Base-by-base conservation (phyloP, 2,888 invertebrate genomes). In the Holacanthella duospinosa region DNA sequence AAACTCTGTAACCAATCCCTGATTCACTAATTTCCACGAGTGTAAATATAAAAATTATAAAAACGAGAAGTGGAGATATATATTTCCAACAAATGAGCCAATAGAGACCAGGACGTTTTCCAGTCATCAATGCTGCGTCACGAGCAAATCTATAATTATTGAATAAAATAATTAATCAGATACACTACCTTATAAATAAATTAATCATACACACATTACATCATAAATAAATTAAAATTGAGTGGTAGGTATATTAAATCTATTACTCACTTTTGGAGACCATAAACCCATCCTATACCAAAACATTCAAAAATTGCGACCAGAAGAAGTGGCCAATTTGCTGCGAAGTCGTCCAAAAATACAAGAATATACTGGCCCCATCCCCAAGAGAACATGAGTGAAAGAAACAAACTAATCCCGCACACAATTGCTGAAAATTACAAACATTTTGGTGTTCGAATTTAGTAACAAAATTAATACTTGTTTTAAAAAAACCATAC, bases 61-160 rank as follows among this genome's bases (percentile, higher is more conserved):
- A 12, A n/a, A 68, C 61, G 21, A 64, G 29, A 21, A 58, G 43
- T 0, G 68, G 68, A 12, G 68, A 36, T 21, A 68, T 24, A 29
- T 62, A 65, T 36, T 68, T 68, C 68, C 66, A 68, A 26, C 66
- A 66, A 16, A 66, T 1, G 6, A 68, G 44, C 29, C 27, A 59
- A 29, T 58, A 66, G 29, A 62, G 12, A 43, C 64, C 62, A 16
- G 66, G 66, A 36, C 62, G 60, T 16, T 53, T 59, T 29, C 68
- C 68, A 25, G 66, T 66, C 68, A 66, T 68, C 12, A 68, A 58
- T 16, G 29, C 58, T 1, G 66, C 25, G 53, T 68, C 68, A 28
- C 65, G 65, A 0, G 68, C 28, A 25, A 68, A 62, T 59, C 66
- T 66, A 36, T 9, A 36, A 16, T 16, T 9, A 36, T n/a, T n/a